Base-by-base conservation (phyloP, 2,797 vertebrate species). In the Fistularia tabacaria region DNA sequence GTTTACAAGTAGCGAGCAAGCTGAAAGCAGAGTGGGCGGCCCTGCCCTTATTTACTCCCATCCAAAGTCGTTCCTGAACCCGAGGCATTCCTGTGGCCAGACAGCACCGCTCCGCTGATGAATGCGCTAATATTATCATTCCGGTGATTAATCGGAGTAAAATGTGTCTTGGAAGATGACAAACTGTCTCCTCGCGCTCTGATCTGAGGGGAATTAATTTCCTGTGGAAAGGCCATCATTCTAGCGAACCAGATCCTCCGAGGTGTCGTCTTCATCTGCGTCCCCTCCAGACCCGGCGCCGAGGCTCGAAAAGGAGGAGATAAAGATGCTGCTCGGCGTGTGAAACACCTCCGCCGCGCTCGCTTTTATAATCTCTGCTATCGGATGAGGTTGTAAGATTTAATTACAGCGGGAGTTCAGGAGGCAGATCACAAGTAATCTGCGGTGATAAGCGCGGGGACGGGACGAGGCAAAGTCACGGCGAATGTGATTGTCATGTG, bases 101-200 rank as follows among this genome's bases (percentile, higher is more conserved):
- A 62, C 25, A 3, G 2, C 25, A 25, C 25, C 25, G 25, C 64
- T 71, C 53, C 48, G 25, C 62, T 76, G 73, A 73, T 81, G 69
- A 76, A 47, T 11, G 15, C 47, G 13, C 42, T 69, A 76, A 73
- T 62, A 68, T 70, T 75, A 79, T 66, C 71, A 81, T 75, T 71
- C 46, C 14, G 10, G 59, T 64, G 69, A 85, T 82, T 77, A 70
- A 82, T 79, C 73, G 54, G 14, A 68, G 59, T 38, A 64, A 73
- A 60, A 11, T 13, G 46, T 44, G 58, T 61, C 63, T 59, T 41
- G 38, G 59, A n/a, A 73, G 75, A 62, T 74, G 59, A 66, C 63
- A 43, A 8, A 25, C 2, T 25, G 5, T 25, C 25, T 25, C 25
- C 66, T 52, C 13, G 10, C 46, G 57, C 55, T 39, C 38, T n/a